Base-by-base conservation (phyloP, 2,113 vertebrate genomes). In the Bos indicus region DNA sequence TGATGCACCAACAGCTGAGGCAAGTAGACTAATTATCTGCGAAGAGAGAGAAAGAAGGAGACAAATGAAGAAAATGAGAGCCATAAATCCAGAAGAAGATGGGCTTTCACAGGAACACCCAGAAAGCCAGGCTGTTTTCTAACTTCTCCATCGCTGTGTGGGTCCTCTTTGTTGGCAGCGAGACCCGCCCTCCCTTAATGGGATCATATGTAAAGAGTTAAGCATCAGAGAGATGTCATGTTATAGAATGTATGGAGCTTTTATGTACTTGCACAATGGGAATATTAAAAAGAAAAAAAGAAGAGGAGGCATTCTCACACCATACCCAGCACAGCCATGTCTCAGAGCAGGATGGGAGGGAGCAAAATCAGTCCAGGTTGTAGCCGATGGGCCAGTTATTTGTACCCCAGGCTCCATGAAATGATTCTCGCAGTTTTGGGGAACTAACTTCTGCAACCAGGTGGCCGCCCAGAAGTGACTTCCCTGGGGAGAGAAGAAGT, bases 391-490 rank as follows among this genome's bases (percentile, higher is more conserved):
- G 48, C 60, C 90, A 62, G 74, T 86, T 74, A 81, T 86, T 90
- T 91, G 84, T 71, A 85, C 83, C 90, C 84, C 54, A 54, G 92
- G 77, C 59, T 90, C 95, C 59, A 23, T 92, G 78, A 91, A 88
- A 78, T 82, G 82, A 90, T 21, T 83, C 30, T 74, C 54, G 85
- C 95, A 86, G 80, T 95, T 96, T 94, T 90, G 40, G 59, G 96
- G 85, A 96, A 88, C 92, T 92, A 26, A 97, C 92, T 86, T 92
- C 96, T 95, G 93, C 59, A 6, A 64, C 96, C 97, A 97, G 71
- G n/a, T 96, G 43, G 71, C 96, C 33, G 46, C 87, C 6, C 60
- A 86, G 74, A 62, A 94, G 94, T 46, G n/a, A 81, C 13, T 90
- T 25, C 40, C 95, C 90, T 77, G 51, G 86, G 4, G 59, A 93